phyloP scores from a whole-genome alignment of 2,888 invertebrate species.

The Drosophila aldrichi region DNA sequence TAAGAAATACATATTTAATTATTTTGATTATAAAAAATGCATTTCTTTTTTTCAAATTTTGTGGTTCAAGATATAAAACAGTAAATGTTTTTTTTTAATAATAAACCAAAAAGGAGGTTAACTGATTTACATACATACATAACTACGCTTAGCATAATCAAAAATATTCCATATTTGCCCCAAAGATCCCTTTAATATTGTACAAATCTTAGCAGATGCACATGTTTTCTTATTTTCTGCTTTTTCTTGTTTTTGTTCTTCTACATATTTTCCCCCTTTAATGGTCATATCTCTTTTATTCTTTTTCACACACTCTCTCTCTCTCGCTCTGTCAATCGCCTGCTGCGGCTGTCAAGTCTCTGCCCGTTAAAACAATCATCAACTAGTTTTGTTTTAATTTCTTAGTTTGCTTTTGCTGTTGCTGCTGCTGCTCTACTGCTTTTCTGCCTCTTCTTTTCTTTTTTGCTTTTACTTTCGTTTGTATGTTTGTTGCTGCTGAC shows the following conservation, averaged over 20 bases:
- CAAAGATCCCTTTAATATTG: constrained; percentile 1
- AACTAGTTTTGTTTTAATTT: constrained; percentile 60
- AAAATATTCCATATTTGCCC: not conserved
- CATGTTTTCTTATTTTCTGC: constrained; percentile 23
- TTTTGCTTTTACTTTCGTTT: constrained; percentile 77
- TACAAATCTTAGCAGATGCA: constrained; percentile 11
- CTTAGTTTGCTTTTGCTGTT: constrained; percentile 34
- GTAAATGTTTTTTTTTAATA: no score
- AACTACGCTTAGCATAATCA: no score
- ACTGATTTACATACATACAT: not conserved
- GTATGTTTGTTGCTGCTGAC: constrained; percentile 50
- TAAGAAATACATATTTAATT: constrained; percentile 13
- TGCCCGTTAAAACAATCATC: constrained; percentile 45
- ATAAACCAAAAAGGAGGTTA: not conserved
- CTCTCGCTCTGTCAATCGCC: not conserved
- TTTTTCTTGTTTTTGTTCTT: constrained; percentile 18
- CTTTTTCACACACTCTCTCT: not conserved
- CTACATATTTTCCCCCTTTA: constrained; percentile 4
- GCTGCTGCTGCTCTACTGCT: constrained; percentile 32
- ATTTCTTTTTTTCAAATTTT: not conserved
- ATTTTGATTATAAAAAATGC: not conserved
- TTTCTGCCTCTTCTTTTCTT: constrained; percentile 27
- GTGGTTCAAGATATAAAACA: not conserved
- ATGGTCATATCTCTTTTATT: no score
- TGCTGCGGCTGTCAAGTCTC: constrained; percentile 21